phyloP scores from a whole-genome alignment of 2,113 vertebrate genomes.

The Callaeas wilsoni region DNA sequence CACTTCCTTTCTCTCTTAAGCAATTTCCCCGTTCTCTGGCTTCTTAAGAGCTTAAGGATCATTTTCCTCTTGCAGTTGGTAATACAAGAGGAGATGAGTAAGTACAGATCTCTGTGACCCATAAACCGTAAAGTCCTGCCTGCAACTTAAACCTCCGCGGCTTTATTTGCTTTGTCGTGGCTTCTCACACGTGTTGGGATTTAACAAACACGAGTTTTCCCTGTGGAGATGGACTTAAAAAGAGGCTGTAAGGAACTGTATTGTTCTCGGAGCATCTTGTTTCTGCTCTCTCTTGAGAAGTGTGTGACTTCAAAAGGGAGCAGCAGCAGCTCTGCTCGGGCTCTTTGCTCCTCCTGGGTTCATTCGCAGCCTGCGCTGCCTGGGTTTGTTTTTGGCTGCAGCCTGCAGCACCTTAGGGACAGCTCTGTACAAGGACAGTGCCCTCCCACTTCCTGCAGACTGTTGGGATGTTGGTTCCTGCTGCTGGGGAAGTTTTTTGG shows the following conservation, averaged over 20 bases:
- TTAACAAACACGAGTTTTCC: slow-evolving; percentile 61
- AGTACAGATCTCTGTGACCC: slow-evolving; percentile 47
- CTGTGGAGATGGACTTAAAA: slow-evolving; percentile 34
- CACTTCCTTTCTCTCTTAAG: not conserved
- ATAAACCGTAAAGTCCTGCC: slow-evolving; percentile 61
- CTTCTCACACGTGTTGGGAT: slow-evolving; percentile 55
- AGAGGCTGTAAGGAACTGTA: slow-evolving; percentile 24
- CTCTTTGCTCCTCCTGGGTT: not conserved
- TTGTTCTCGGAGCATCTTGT: slow-evolving; percentile 25
- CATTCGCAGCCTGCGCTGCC: not conserved
- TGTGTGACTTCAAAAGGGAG: slow-evolving; percentile 11
- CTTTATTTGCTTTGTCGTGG: slow-evolving; percentile 59
- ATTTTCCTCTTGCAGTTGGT: slow-evolving; percentile 41
- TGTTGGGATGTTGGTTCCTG: not conserved
- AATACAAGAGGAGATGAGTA: slow-evolving; percentile 3
- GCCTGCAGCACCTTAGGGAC: not conserved
- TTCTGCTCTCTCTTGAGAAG: slow-evolving; percentile 45
- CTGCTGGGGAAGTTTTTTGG: not conserved
- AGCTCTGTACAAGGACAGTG: not conserved
- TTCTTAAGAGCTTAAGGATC: slow-evolving; percentile 50
- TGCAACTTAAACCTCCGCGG: slow-evolving; percentile 5
- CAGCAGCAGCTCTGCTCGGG: slow-evolving; percentile 1
- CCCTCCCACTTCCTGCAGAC: not conserved
- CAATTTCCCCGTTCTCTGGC: slow-evolving; percentile 1
- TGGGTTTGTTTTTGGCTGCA: not conserved